Conservation (phyloP, 1,140 invertebrate genomes). For the Drosophila obscura region DNA sequence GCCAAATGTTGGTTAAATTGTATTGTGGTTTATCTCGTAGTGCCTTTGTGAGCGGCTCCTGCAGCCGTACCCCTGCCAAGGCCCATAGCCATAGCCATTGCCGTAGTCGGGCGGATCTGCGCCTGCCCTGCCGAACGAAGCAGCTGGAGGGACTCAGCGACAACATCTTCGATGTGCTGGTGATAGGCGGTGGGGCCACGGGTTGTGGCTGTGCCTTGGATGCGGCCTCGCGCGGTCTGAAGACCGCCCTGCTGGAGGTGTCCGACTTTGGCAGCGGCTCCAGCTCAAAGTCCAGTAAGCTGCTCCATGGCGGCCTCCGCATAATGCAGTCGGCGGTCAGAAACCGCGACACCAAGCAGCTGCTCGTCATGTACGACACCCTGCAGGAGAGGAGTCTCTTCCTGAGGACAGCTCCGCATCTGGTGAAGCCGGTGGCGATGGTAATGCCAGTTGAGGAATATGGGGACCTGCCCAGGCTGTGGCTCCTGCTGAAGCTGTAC, state of each 20-base stretch:
- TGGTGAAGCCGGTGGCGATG: constrained; percentile 14
- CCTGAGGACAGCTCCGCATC: constrained; percentile 10
- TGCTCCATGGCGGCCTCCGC: constrained; percentile 18
- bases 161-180: constrained; percentile 93
- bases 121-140: background rate
- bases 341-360: background rate
- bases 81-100: too few relatives aligned
- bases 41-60: too few relatives aligned
- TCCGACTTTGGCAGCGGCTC: constrained; percentile 33
- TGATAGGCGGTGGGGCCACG: constrained; percentile 96
- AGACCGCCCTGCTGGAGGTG: constrained; percentile 15
- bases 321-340: background rate
- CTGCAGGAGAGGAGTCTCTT: constrained; percentile 12
- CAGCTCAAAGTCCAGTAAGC: constrained; percentile 29
- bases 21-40: background rate
- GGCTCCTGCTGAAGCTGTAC: constrained; percentile 19
- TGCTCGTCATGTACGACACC: background rate
- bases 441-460: constrained; percentile 4
- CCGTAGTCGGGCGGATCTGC: background rate
- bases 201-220: constrained; percentile 89
- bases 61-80: too few relatives aligned
- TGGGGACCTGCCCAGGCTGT: background rate
- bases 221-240: constrained; percentile 23
- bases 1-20: background rate
- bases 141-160: constrained; percentile 5